These are phyloP conservation scores for Antheraea yamamai DNA, from an alignment of 2,888 invertebrate species.

Conservation along the genomic window DNA sequence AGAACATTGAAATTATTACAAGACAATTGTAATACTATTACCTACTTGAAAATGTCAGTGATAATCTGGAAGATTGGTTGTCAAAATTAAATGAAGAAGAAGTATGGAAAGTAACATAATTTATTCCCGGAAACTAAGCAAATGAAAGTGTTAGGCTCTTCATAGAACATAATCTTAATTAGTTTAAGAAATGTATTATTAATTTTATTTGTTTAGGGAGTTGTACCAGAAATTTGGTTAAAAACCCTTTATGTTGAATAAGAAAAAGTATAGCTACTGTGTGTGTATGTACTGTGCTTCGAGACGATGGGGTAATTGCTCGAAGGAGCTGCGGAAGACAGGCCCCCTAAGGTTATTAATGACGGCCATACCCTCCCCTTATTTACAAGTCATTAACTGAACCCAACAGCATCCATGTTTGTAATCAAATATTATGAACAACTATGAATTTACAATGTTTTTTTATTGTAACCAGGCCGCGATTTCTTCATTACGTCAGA, in stretches of 20 bases:
- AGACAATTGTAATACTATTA: too few relatives aligned
- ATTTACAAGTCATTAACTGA: slow-evolving; percentile 64
- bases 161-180: neutral
- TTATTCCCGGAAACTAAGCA: neutral
- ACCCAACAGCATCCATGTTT: slow-evolving; percentile 50
- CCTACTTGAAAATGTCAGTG: too few relatives aligned
- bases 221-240: neutral
- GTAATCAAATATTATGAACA: slow-evolving; percentile 49
- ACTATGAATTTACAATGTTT: slow-evolving; percentile 33
- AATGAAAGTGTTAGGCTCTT: neutral
- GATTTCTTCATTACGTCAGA: neutral
- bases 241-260: neutral
- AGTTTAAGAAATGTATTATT: too few relatives aligned
- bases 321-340: slow-evolving; percentile 70
- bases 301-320: slow-evolving; percentile 61
- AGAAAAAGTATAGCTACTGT: slow-evolving; percentile 5
- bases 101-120: neutral
- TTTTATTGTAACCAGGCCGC: slow-evolving; percentile 5
- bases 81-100: neutral
- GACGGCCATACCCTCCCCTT: slow-evolving; percentile 50
- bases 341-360: slow-evolving; percentile 53
- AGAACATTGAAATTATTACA: too few relatives aligned
- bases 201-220: neutral
- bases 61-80: too few relatives aligned
- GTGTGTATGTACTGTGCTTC: slow-evolving; percentile 24